Evolutionary conservation across 1,140 invertebrate species (phyloP).

Genomic region (Cyclina sinensis): DNA sequence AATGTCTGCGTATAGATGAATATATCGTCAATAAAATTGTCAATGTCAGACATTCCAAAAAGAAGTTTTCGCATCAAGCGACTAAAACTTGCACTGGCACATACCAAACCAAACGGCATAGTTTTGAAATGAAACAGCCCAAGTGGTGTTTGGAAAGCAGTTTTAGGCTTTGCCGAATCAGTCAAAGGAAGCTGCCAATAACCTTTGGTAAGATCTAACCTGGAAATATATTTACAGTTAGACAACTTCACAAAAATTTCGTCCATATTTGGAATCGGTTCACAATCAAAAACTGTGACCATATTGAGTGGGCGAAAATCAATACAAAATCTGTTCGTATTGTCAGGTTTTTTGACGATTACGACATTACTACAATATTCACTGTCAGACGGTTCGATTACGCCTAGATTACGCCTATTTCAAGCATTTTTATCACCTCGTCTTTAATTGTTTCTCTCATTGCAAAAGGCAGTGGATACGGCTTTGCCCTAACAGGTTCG

Average conservation of each 20-base stretch:
- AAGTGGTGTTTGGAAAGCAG: slow-evolving; percentile 43
- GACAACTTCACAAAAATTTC: slow-evolving; percentile 26
- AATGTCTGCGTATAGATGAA: too few species aligned
- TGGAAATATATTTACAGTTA: slow-evolving; percentile 80
- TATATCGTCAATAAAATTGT: too few species aligned
- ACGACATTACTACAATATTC: slow-evolving; percentile 23
- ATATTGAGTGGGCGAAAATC: slow-evolving; percentile 23
- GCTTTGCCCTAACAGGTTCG: slow-evolving; percentile 42
- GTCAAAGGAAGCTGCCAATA: slow-evolving; percentile 30
- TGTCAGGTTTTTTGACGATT: slow-evolving; percentile 32
- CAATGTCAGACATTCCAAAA: too few species aligned
- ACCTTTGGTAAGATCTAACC: slow-evolving; percentile 33
- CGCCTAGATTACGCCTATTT: slow-evolving; percentile 8
- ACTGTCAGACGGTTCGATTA: slow-evolving; percentile 26
- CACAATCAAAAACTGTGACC: slow-evolving; percentile 24
- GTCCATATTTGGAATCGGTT: slow-evolving; percentile 12
- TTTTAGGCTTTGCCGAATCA: not conserved
- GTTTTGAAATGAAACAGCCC: too few species aligned
- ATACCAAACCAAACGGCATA: too few species aligned
- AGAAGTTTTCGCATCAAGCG: too few species aligned
- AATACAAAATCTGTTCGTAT: slow-evolving; percentile 38
- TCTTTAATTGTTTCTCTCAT: not conserved
- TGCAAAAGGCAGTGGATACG: slow-evolving; percentile 53
- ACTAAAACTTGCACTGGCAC: too few species aligned
- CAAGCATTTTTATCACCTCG: slow-evolving; percentile 28